Conservation (phyloP, 1,140 invertebrate species). For the Caenorhabditis elegans region DNA sequence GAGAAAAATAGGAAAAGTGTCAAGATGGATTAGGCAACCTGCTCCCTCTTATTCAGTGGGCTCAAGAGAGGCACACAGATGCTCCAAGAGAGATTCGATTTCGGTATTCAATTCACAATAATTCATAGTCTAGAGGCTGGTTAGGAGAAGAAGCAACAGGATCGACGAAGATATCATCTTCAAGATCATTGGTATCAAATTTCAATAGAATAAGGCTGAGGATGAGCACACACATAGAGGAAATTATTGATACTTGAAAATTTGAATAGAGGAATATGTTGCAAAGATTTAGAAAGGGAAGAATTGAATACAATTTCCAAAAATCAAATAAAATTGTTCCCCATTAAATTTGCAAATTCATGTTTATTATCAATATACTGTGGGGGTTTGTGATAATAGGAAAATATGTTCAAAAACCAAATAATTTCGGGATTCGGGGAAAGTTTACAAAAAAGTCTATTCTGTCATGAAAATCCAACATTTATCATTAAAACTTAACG, state of each 20-base stretch:
- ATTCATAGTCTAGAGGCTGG: too few relatives aligned
- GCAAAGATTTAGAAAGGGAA: background rate
- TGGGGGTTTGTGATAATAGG: too few relatives aligned
- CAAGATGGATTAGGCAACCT: conserved; percentile 31
- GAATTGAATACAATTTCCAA: too few relatives aligned
- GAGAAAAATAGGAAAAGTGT: background rate
- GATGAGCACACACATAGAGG: background rate
- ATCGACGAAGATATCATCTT: conserved; percentile 31
- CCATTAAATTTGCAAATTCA: too few relatives aligned
- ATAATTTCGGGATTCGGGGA: too few relatives aligned
- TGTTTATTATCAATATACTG: too few relatives aligned
- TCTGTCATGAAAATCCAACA: too few relatives aligned
- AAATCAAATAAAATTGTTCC: too few relatives aligned
- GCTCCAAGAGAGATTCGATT: conserved; percentile 14
- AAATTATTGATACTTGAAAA: conserved; percentile 22
- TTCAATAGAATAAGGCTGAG: background rate
- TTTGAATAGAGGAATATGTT: background rate
- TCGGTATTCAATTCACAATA: conserved; percentile 23
- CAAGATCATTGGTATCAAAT: conserved; percentile 3
- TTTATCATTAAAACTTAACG: too few relatives aligned
- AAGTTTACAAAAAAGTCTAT: too few relatives aligned
- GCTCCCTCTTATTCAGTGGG: background rate
- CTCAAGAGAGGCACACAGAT: background rate
- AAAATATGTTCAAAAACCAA: too few relatives aligned
- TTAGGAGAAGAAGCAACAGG: background rate